Conservation (phyloP, 2,113 vertebrate genomes). For the Scophthalmus maximus region DNA sequence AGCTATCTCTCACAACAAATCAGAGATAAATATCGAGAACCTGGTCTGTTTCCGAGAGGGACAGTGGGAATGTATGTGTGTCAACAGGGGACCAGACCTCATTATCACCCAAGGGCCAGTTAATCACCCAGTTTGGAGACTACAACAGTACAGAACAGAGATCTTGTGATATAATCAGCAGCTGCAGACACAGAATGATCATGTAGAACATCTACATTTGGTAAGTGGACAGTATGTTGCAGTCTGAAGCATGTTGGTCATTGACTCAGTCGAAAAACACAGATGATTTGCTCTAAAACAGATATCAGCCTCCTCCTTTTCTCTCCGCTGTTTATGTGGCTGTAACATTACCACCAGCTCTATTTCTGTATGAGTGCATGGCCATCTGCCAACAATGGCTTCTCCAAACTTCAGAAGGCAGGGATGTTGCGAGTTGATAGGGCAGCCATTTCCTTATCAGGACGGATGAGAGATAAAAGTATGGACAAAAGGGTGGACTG, state of each 20-base stretch:
- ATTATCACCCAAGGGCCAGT: background rate
- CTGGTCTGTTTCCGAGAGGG: too few species aligned
- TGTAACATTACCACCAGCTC: constrained; percentile 21
- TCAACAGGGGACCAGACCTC: background rate
- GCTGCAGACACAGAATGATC: background rate
- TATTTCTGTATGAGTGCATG: constrained; percentile 1
- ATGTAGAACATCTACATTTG: background rate
- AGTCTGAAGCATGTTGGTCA: background rate
- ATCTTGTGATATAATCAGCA: background rate
- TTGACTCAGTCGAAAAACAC: background rate
- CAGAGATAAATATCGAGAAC: too few species aligned
- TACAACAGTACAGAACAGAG: background rate
- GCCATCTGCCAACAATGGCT: constrained; percentile 27
- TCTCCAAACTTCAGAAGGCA: constrained; percentile 50
- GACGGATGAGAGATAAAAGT: constrained; percentile 65
- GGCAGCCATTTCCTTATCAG: constrained; percentile 69
- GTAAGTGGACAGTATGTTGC: background rate
- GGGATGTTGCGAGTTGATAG: constrained; percentile 73
- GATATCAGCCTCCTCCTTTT: constrained; percentile 4
- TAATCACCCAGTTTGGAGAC: background rate
- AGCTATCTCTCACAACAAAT: too few species aligned
- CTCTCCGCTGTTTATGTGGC: constrained; percentile 23
- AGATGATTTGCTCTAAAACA: background rate
- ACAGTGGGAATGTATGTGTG: too few species aligned
- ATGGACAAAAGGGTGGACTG: constrained; percentile 56